Conservation (phyloP, 2,113 vertebrate species). For the Seriola rivoliana region DNA sequence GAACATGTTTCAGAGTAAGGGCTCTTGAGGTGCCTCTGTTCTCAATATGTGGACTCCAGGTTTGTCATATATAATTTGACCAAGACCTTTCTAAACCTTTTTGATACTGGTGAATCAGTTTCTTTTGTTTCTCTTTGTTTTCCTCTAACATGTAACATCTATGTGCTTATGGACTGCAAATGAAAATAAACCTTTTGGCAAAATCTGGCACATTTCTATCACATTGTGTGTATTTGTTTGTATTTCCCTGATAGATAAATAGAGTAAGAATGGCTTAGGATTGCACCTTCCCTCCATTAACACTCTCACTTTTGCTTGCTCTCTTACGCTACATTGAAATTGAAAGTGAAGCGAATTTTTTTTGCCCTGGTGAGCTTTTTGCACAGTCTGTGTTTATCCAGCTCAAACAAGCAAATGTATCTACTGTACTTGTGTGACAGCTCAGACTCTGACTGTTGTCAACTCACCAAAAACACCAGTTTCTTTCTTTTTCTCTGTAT, state of each 20-base stretch:
- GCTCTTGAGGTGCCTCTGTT: conserved; percentile 2
- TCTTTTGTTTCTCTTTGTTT: neutral
- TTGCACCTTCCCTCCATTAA: neutral
- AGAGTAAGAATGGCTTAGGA: neutral
- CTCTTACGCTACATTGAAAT: neutral
- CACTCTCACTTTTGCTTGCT: neutral
- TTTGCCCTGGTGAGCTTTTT: conserved; percentile 1
- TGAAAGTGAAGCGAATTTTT: neutral
- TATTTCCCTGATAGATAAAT: neutral
- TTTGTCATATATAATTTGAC: conserved; percentile 9
- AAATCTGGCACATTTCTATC: neutral
- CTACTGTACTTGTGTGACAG: neutral
- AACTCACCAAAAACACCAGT: neutral
- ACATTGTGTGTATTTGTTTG: neutral
- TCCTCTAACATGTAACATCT: neutral
- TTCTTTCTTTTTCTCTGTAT: conserved; percentile 1
- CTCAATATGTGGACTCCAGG: neutral
- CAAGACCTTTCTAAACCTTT: neutral
- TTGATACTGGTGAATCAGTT: neutral
- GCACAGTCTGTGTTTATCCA: neutral
- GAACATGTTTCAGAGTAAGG: conserved; percentile 30
- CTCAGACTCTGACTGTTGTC: conserved; percentile 8
- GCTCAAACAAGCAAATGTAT: neutral
- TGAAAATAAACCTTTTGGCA: neutral
- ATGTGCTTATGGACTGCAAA: neutral